phyloP scores from a whole-genome alignment of 2,888 invertebrate genomes.

The Polydrusus cervinus region DNA sequence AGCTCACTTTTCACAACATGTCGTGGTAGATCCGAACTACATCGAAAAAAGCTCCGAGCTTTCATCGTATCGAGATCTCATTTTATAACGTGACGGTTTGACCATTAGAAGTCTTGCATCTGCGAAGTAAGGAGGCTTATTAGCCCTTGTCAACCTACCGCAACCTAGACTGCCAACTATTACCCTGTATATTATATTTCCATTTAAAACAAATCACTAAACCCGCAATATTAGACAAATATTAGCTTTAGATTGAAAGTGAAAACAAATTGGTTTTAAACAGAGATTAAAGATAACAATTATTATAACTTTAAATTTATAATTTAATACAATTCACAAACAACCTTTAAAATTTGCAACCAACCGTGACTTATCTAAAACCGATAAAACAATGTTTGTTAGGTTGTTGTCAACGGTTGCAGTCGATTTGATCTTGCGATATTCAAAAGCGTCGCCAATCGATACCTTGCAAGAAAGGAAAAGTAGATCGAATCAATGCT shows the following conservation, averaged over 20 bases:
- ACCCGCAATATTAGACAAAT: no score
- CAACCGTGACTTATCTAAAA: not conserved
- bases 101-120: no score
- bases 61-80: no score
- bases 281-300: not conserved
- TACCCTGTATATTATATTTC: no score
- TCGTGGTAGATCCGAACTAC: no score
- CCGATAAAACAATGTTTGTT: constrained; percentile 18
- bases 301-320: constrained; percentile 9
- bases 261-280: not conserved
- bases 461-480: constrained; percentile 21
- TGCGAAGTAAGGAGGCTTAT: no score
- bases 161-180: no score
- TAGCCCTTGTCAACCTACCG: no score
- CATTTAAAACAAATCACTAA: no score
- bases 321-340: constrained; percentile 3
- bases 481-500: constrained; percentile 20
- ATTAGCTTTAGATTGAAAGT: constrained; percentile 1
- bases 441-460: constrained; percentile 24
- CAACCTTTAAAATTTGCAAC: constrained; percentile 16
- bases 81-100: no score
- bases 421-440: constrained; percentile 14
- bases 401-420: constrained; percentile 12
- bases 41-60: no score
- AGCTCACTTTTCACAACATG: no score